A percentile compares a stretch with the other conserved stretches of the same genome.
phyloP scores from a whole-genome alignment of 2,797 vertebrate genomes.

The Aeoliscus strigatus region DNA sequence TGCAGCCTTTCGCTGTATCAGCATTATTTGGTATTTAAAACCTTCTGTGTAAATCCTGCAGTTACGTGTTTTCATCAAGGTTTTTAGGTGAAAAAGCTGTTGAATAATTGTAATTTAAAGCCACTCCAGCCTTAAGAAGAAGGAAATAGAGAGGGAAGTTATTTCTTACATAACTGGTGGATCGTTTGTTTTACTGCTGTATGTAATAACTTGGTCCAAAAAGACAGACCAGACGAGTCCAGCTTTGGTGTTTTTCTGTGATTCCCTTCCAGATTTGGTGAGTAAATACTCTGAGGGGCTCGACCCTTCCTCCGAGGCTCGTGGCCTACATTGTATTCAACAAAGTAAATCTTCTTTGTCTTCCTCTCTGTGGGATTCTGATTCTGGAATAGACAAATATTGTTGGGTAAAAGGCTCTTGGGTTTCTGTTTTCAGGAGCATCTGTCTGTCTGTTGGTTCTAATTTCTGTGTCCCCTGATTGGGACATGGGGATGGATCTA shows the following conservation, averaged over 20 bases:
- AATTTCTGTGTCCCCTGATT: conserved; percentile 20
- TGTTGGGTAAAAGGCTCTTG: conserved; percentile 37
- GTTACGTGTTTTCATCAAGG: no score
- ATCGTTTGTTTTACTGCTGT: conserved; percentile 29
- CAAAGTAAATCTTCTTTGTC: conserved; percentile 66
- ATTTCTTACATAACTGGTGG: conserved; percentile 16
- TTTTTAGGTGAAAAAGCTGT: conserved; percentile 1
- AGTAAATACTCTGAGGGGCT: conserved; percentile 46
- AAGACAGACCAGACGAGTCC: conserved; percentile 32
- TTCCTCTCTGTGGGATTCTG: conserved; percentile 48
- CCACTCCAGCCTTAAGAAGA: conserved; percentile 1
- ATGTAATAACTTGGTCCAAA: conserved; percentile 23
- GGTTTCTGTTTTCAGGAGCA: conserved; percentile 19
- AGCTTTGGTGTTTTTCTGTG: conserved; percentile 49
- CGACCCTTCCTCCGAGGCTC: conserved; percentile 67
- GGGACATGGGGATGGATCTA: conserved; percentile 14
- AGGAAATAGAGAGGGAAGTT: no score
- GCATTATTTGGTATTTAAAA: no score
- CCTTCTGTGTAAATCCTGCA: no score
- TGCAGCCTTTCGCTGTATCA: no score
- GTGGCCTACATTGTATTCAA: conserved; percentile 63
- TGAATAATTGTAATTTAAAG: conserved; percentile 1
- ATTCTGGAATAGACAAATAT: conserved; percentile 48
- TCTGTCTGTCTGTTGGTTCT: conserved; percentile 26
- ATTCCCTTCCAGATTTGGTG: conserved; percentile 50